Evolutionary conservation across 2,888 invertebrate species (phyloP), one percentile per base, ranked within the genome.

Genomic region (Amiota mariae): DNA sequence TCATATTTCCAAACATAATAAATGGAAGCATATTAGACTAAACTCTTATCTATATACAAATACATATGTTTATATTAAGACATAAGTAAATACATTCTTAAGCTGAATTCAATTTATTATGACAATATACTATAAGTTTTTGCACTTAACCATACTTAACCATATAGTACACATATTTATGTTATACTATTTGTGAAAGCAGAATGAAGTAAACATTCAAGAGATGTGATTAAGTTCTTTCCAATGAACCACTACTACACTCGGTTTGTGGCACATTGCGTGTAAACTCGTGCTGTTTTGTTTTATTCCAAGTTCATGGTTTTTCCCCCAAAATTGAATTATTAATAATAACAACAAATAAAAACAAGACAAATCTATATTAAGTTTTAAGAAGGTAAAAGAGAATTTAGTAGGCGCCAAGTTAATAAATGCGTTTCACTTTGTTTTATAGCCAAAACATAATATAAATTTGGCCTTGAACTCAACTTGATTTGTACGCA

Each of bases 91-190:
- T 36, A 36, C 6, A 36, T 36, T 36, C 36, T 36, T 36, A 36
- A 36, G 70, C 77, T 70, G 75, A 82, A 80, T 84, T 82, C 81
- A 81, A 82, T 82, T 82, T 84, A 84, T 81, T 84, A 82, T 82
- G 78, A 82, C 79, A 67, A 76, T 77, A 82, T 82, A 36, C 36
- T 36, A 82, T 82, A 82, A 84, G 82, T 82, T 82, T 81, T 82
- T 84, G 82, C 84, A 82, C 84, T 84, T 84, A 81, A 82, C 82
- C 84, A 78, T 82, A n/a, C n/a, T n/a, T n/a, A n/a, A n/a, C n/a
- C 81, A 82, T 84, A 81, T 3, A 82, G 84, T 82, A 82, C 77
- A 80, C 82, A 82, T 36, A 6, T 36, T 36, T 36, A 36, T 36
- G 6, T 36, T 36, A 36, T 36, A n/a, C n/a, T n/a, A 6, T 36